Percentiles rank a stretch among this genome's conserved stretches.
These are phyloP conservation scores for Phainopepla nitens DNA, from an alignment of 2,113 vertebrate genomes.

Conservation along the genomic window DNA sequence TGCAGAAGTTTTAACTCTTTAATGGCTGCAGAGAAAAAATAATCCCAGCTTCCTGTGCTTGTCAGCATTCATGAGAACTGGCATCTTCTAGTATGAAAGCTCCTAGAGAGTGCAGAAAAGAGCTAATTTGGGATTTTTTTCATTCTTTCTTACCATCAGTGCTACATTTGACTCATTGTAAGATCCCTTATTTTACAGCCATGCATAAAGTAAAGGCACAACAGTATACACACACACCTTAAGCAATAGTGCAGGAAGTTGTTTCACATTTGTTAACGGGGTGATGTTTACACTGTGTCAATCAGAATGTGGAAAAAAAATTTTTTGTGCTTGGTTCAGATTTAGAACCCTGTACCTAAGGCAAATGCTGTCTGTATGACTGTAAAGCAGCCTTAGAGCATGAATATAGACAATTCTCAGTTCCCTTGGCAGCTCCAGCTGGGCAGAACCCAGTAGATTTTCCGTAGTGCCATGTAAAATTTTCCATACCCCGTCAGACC, in stretches of 20 bases:
- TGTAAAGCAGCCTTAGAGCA: background rate
- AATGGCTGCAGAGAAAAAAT: background rate
- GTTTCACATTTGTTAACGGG: background rate
- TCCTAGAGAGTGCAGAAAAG: background rate
- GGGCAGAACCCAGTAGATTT: background rate
- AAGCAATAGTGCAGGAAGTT: background rate
- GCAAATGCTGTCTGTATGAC: background rate
- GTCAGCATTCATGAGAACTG: background rate
- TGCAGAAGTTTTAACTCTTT: background rate
- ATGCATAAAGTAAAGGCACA: background rate
- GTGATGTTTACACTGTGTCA: background rate
- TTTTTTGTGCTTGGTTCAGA: background rate
- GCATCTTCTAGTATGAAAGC: background rate
- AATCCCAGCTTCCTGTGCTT: background rate
- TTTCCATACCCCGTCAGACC: background rate
- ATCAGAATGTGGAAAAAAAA: background rate
- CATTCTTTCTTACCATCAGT: background rate
- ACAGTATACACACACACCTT: accelerated
- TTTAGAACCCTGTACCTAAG: background rate
- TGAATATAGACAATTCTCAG: background rate
- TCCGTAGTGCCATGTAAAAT: background rate
- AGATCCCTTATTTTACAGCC: background rate
- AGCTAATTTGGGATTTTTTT: background rate
- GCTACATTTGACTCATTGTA: background rate
- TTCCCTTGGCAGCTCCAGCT: background rate